These are phyloP conservation scores for Dryobotodes eremita DNA, from an alignment of 2,888 invertebrate genomes.

Conservation along the genomic window DNA sequence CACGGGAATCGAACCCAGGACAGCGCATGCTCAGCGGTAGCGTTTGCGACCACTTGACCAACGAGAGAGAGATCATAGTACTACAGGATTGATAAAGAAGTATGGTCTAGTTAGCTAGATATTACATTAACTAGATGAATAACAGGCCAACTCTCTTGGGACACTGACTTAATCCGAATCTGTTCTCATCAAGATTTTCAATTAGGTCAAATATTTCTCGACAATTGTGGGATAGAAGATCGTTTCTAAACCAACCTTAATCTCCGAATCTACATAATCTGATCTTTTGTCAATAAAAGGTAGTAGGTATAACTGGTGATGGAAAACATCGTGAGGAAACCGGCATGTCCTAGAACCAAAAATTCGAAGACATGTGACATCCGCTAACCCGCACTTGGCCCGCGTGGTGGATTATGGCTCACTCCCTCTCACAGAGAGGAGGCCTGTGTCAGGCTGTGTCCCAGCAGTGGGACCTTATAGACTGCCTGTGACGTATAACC, in stretches of 20 bases:
- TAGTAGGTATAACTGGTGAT: neutral
- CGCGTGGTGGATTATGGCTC: too few species aligned
- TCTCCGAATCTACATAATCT: neutral
- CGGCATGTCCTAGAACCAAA: too few species aligned
- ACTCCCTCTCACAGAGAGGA: too few species aligned
- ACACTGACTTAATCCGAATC: neutral
- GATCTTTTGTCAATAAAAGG: neutral
- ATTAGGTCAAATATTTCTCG: slow-evolving; percentile 11
- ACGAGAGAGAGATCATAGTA: neutral
- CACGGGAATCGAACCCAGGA: neutral
- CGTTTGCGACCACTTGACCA: neutral
- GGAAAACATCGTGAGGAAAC: too few species aligned
- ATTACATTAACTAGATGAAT: neutral
- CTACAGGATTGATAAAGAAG: neutral
- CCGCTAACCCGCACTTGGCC: too few species aligned
- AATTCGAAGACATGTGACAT: too few species aligned
- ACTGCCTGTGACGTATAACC: neutral
- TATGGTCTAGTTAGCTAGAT: neutral
- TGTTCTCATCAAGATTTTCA: slow-evolving; percentile 20
- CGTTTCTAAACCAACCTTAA: neutral
- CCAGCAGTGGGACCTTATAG: too few species aligned
- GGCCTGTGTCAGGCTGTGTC: too few species aligned
- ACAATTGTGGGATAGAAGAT: neutral
- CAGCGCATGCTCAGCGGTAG: neutral
- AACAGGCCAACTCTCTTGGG: neutral